These are phyloP conservation scores for Marronus borbonicus DNA, from an alignment of 2,888 invertebrate species.

Conservation along the genomic window DNA sequence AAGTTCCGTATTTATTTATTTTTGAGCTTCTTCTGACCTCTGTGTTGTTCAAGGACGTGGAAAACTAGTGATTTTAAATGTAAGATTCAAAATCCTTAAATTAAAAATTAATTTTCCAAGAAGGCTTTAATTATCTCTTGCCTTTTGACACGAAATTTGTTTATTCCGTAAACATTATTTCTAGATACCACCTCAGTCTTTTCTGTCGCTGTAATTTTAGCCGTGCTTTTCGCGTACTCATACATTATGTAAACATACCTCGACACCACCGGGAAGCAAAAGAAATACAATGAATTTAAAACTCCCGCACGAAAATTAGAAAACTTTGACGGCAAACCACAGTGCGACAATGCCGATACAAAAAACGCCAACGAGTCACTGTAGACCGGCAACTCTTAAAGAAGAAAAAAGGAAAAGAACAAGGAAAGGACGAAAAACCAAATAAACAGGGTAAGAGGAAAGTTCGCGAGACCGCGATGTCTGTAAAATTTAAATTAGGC, in stretches of 20 bases:
- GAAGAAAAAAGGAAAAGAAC: neutral
- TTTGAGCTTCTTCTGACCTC: too few relatives aligned
- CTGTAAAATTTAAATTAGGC: slow-evolving; percentile 33
- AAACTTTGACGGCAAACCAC: neutral
- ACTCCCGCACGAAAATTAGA: neutral
- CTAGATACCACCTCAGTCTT: too few relatives aligned
- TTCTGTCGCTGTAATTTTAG: too few relatives aligned
- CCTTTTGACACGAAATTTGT: too few relatives aligned
- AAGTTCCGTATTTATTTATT: too few relatives aligned
- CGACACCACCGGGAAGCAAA: neutral
- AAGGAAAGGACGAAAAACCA: neutral
- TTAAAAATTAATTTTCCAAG: too few relatives aligned
- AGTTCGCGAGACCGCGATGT: slow-evolving; percentile 27
- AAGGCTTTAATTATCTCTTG: too few relatives aligned
- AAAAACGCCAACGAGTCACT: neutral
- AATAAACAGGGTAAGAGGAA: slow-evolving; percentile 15
- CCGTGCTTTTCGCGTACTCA: too few relatives aligned
- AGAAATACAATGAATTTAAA: neutral
- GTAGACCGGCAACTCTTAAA: neutral
- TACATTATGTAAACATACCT: slow-evolving; percentile 9
- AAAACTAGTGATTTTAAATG: too few relatives aligned
- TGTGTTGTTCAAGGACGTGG: too few relatives aligned
- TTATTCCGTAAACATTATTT: too few relatives aligned
- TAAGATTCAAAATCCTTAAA: too few relatives aligned
- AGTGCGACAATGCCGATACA: neutral